Evolutionary conservation across 2,797 vertebrate genomes (phyloP).

Genomic region (Agapornis canus): DNA sequence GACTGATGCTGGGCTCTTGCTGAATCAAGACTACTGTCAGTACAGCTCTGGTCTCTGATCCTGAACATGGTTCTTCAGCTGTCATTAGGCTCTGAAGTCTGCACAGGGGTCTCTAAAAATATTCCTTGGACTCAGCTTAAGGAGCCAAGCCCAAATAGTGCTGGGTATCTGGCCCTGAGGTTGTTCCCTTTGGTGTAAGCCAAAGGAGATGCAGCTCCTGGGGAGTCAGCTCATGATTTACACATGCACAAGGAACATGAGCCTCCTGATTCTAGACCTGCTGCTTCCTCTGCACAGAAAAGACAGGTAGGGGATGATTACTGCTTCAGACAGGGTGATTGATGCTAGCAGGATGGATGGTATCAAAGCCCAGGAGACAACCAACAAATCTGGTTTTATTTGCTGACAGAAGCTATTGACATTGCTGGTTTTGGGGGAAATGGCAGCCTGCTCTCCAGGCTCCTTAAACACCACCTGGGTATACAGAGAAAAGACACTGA

Average conservation of each 20-base stretch:
- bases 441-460: slow-evolving; percentile 18
- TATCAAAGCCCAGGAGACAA: neutral
- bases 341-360: slow-evolving; percentile 35
- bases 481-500: slow-evolving; percentile 2
- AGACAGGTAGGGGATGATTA: slow-evolving; percentile 19
- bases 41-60: neutral
- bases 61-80: neutral
- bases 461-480: slow-evolving; percentile 38
- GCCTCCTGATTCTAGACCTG: neutral
- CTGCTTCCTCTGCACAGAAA: neutral
- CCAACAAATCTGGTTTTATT: slow-evolving; percentile 32
- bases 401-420: slow-evolving; percentile 55
- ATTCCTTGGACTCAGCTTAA: neutral
- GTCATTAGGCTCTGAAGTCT: neutral
- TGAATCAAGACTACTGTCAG: neutral
- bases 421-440: neutral
- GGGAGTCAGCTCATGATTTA: neutral
- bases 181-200: neutral
- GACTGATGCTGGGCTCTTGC: accelerated
- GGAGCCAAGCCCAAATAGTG: neutral
- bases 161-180: neutral
- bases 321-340: slow-evolving; percentile 35
- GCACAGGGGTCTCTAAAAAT: neutral
- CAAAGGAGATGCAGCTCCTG: neutral
- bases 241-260: neutral